Conservation (phyloP, 2,888 invertebrate species). For the Rhamphomyia laevipes region DNA sequence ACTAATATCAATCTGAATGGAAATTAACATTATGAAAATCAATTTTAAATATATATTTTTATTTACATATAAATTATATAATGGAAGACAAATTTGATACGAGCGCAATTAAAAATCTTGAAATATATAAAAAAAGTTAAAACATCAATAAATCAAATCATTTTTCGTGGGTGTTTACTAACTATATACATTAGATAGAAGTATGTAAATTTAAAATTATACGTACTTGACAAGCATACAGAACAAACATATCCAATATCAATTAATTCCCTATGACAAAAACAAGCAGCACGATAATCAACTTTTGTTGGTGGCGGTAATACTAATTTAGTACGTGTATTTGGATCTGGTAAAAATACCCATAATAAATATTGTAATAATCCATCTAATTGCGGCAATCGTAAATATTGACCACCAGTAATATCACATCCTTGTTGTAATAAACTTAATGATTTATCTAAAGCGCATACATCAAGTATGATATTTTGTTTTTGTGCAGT, state of each 20-base stretch:
- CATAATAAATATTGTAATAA: conserved; percentile 50
- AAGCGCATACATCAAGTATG: conserved; percentile 81
- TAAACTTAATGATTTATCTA: conserved; percentile 81
- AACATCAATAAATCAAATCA: too few species aligned
- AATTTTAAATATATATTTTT: too few species aligned
- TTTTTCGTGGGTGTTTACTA: too few species aligned
- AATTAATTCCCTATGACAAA: conserved; percentile 90
- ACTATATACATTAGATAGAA: not conserved
- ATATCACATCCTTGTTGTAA: conserved; percentile 96
- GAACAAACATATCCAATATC: conserved; percentile 97
- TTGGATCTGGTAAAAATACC: conserved; percentile 85
- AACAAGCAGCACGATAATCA: conserved; percentile 94
- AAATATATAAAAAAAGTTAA: too few species aligned
- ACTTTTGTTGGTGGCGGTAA: conserved; percentile 83
- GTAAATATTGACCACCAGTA: conserved; percentile 83
- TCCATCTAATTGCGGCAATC: conserved; percentile 76
- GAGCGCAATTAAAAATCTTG: too few species aligned
- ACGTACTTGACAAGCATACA: conserved; percentile 85
- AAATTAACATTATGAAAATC: too few species aligned
- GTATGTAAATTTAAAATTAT: conserved; percentile 1
- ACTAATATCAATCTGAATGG: too few species aligned
- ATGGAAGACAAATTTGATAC: too few species aligned
- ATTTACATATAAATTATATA: too few species aligned
- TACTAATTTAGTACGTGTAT: conserved; percentile 67
- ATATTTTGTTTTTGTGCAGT: conserved; percentile 85